A percentile compares a stretch with the other conserved stretches of the same genome.
phyloP scores from a whole-genome alignment of 2,797 vertebrate genomes.

The Rhodeus uyekii region DNA sequence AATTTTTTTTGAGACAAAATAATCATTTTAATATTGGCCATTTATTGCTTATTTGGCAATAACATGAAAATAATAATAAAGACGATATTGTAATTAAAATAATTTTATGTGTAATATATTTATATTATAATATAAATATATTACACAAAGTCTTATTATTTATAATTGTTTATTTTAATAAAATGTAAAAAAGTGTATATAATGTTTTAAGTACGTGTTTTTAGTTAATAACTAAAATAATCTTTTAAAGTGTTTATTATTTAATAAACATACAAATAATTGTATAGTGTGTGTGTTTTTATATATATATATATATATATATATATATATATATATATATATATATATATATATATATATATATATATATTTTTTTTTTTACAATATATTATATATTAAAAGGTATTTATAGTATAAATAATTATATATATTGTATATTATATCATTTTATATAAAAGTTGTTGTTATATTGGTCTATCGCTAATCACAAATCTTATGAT shows the following conservation, averaged over 20 bases:
- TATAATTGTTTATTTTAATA: background rate
- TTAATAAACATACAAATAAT: background rate
- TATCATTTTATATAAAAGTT: background rate
- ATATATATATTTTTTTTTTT: background rate
- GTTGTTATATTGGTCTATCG: background rate
- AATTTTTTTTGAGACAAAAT: too few species aligned
- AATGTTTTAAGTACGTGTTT: background rate
- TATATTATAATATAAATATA: too few species aligned
- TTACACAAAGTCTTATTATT: too few species aligned
- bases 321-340: background rate
- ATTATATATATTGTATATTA: too few species aligned
- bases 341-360: background rate
- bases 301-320: background rate
- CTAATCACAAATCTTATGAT: background rate
- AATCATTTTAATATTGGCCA: background rate
- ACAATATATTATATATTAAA: background rate
- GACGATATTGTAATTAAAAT: background rate
- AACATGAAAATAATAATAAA: background rate
- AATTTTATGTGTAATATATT: too few species aligned
- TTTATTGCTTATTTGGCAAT: background rate
- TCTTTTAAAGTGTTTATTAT: background rate
- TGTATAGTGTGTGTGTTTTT: too few species aligned
- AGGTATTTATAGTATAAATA: background rate
- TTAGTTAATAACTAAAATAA: background rate
- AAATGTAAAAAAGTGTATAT: background rate